Base-by-base conservation (phyloP, 2,888 invertebrate genomes). In the Hipparchia semele region DNA sequence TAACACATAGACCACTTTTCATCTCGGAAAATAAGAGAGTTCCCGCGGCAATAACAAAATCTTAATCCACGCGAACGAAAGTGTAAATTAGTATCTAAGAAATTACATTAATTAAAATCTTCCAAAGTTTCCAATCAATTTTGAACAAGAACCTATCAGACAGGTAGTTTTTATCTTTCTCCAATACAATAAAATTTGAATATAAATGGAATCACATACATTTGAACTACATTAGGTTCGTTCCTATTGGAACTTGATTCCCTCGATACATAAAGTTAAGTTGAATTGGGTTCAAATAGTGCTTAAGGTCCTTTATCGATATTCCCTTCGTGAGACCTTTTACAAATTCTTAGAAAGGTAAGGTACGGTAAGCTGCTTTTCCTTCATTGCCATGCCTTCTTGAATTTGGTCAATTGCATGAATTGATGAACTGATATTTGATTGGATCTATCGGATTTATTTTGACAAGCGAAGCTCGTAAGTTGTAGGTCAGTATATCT, bases 241-340 rank as follows among this genome's bases (percentile, higher is more conserved):
- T 53, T 23, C 54, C 60, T 10, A 65, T 71, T 67, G 46, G 23
- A 13, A 73, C 58, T 58, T 65, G 59, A 65, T 54, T 49, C n/a
- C 56, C 12, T n/a, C 9, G 59, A 46, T 59, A 60, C 39, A 67
- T 68, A 71, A 71, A 73, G 53, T 65, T 33, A 71, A 71, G 54
- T 68, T 59, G 68, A 68, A 59, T 73, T 56, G 58, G 67, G 62
- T 10, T 59, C 58, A 54, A 59, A 64, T 68, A 46, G 46, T 70
- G 62, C 46, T 68, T 62, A 62, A 46, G 64, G 23, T 45, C 70
- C 62, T 70, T 65, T 46, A 13, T 65, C 33, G 56, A 58, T 70
- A 49, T 70, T 39, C 49, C 54, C 1, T 64, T 58, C 65, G 51
- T 33, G 33, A 64, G 46, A 51, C 46, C 62, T 70, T 60, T 62